Evolutionary conservation across 2,113 vertebrate genomes (phyloP).

Genomic region (Dasyurus viverrinus): DNA sequence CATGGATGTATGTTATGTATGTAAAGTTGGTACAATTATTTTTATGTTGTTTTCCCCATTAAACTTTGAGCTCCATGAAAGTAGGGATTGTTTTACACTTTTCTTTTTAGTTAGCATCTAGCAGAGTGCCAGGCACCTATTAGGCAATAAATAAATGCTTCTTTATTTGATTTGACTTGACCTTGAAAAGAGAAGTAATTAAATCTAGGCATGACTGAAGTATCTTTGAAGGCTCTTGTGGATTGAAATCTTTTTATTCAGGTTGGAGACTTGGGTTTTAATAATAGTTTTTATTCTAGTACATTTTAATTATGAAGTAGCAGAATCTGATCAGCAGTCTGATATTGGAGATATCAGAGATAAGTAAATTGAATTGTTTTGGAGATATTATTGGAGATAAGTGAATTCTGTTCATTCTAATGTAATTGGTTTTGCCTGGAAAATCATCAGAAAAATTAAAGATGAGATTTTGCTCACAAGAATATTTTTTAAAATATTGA

Average conservation of each 20-base stretch:
- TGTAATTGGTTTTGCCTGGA: background rate
- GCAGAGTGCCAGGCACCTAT: background rate
- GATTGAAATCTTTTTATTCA: background rate
- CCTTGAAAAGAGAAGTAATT: background rate
- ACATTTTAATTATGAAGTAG: background rate
- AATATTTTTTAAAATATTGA: background rate
- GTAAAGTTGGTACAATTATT: background rate
- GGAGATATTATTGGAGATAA: background rate
- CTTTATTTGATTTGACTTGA: background rate
- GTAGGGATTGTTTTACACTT: background rate
- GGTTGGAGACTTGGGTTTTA: background rate
- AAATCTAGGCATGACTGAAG: background rate
- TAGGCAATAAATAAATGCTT: background rate
- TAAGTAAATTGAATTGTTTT: too few species aligned
- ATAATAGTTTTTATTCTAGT: background rate
- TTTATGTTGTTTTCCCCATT: background rate
- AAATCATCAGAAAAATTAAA: background rate
- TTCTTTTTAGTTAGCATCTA: background rate
- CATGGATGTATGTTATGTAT: background rate
- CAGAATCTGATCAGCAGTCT: background rate
- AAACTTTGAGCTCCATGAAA: background rate
- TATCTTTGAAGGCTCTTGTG: background rate
- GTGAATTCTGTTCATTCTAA: background rate
- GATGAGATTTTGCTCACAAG: background rate
- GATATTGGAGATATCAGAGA: background rate